phyloP scores from a whole-genome alignment of 2,797 vertebrate species.

The Rhinophrynus dorsalis region DNA sequence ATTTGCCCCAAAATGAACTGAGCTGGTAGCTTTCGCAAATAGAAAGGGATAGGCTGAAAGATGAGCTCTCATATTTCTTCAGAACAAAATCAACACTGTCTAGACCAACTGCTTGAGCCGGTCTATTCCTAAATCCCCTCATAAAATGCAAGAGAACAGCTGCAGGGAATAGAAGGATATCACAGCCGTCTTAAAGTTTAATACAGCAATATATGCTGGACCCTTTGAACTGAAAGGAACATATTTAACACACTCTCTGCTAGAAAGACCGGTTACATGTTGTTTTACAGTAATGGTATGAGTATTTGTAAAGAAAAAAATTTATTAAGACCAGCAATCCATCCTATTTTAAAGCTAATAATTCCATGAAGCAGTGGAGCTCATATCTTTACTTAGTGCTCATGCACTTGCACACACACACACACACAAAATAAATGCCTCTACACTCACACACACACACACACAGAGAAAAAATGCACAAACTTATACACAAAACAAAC shows the following conservation, averaged over 20 bases:
- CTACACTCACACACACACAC: too few species aligned
- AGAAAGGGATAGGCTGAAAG: conserved; percentile 38
- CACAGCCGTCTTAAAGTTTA: conserved; percentile 51
- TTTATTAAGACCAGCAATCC: not conserved
- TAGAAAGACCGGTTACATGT: not conserved
- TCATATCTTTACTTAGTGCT: too few species aligned
- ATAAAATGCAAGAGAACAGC: conserved; percentile 54
- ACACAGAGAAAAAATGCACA: too few species aligned
- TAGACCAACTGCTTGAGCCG: conserved; percentile 51
- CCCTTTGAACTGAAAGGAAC: conserved; percentile 41
- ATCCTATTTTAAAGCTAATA: not conserved
- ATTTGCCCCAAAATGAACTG: conserved; percentile 50
- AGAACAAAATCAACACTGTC: conserved; percentile 49
- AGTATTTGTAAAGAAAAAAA: not conserved
- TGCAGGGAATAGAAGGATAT: conserved; percentile 50
- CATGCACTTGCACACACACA: too few species aligned
- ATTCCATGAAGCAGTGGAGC: not conserved
- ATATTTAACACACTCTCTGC: conserved; percentile 29
- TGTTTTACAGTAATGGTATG: not conserved
- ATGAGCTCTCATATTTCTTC: conserved; percentile 43
- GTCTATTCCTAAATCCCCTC: conserved; percentile 44
- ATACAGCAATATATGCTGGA: conserved; percentile 47
- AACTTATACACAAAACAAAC: too few species aligned
- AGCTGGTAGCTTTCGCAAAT: conserved; percentile 36
- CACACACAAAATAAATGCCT: too few species aligned